Percentiles rank a stretch among this genome's conserved stretches.
These are phyloP conservation scores for Pteronotus mesoamericanus DNA, from an alignment of 2,797 vertebrate species.

Conservation along the genomic window DNA sequence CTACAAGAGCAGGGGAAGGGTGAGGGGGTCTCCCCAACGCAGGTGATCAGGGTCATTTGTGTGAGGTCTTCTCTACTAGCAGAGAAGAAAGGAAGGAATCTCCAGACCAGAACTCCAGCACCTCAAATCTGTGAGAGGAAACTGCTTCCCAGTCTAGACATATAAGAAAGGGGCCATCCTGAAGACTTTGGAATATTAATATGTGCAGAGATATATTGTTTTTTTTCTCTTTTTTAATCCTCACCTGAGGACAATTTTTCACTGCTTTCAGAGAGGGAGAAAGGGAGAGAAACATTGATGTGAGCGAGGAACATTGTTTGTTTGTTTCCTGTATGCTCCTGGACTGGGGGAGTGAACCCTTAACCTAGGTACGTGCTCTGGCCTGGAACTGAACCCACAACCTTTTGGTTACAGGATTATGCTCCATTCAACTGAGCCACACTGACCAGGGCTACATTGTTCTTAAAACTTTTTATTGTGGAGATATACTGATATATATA, in stretches of 20 bases:
- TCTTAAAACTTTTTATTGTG: background rate
- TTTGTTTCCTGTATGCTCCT: background rate
- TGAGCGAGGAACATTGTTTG: background rate
- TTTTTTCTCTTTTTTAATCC: background rate
- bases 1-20: background rate
- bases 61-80: background rate
- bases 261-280: background rate
- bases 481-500: background rate
- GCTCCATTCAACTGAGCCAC: background rate
- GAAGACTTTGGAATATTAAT: background rate
- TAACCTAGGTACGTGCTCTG: background rate
- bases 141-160: background rate
- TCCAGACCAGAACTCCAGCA: background rate
- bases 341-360: background rate
- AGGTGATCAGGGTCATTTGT: background rate
- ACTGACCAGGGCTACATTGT: background rate
- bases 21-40: rapidly evolving
- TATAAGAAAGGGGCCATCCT: background rate
- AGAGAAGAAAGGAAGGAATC: background rate
- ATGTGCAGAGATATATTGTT: background rate
- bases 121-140: background rate
- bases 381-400: background rate
- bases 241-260: background rate
- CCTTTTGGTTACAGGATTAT: background rate
- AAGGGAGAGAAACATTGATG: background rate